phyloP scores from a whole-genome alignment of 2,888 invertebrate genomes.

The Galerucella calmariensis region DNA sequence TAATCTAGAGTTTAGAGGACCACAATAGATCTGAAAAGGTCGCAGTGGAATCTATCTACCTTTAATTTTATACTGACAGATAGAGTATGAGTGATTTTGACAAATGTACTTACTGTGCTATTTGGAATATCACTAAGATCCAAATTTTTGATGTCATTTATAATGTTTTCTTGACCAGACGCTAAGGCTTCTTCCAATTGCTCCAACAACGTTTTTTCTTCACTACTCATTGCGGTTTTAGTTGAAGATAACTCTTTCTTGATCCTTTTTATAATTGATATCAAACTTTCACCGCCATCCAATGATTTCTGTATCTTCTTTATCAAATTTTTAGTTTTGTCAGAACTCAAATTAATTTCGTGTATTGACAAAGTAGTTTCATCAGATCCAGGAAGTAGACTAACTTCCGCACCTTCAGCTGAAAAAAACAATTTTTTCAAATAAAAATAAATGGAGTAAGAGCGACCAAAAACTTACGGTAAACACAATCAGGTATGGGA shows the following conservation, averaged over 20 bases:
- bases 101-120: neutral
- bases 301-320: neutral
- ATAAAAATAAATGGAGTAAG: neutral
- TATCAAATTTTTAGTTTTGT: neutral
- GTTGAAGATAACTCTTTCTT: conserved; percentile 2
- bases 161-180: neutral
- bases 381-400: neutral
- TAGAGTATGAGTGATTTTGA: too few relatives aligned
- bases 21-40: too few relatives aligned
- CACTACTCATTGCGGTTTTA: neutral
- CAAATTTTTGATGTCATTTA: neutral
- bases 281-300: neutral
- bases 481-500: conserved; percentile 79
- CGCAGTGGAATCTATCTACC: too few relatives aligned
- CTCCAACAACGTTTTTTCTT: neutral
- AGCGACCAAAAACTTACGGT: conserved; percentile 65
- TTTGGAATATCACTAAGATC: neutral
- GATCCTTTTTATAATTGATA: neutral
- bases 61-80: too few relatives aligned
- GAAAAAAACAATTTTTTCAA: neutral
- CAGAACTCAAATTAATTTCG: neutral
- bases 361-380: neutral
- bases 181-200: neutral
- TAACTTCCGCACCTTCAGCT: conserved; percentile 15
- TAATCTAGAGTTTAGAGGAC: too few relatives aligned